Evolutionary conservation across 2,888 invertebrate species (phyloP), one percentile per base, ranked within the genome.

Genomic region (Encarsia formosa): DNA sequence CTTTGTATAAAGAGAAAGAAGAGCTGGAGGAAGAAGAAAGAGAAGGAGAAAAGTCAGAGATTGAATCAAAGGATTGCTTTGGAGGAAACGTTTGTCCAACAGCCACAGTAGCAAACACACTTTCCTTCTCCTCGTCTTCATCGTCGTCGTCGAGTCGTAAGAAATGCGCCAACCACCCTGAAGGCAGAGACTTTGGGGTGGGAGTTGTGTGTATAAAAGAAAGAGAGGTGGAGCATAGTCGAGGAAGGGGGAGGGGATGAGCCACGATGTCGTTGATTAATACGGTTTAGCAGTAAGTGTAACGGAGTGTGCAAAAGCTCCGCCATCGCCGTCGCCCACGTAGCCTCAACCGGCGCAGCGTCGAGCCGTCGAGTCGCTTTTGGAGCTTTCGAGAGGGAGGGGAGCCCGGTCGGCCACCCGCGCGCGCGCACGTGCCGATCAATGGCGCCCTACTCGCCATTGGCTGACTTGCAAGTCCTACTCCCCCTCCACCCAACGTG

Each of bases 241-340:
- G n/a, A 9, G 32, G 13, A 9, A 11, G 1, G 8, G 18, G 34
- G 50, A 22, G 23, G 52, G 52, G 67, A 71, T 73, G 72, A 73
- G 70, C 71, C 71, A 68, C 70, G 72, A 73, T 71, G 73, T 72
- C 72, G 71, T 71, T 73, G 73, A 73, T 73, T 73, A 73, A 73
- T 73, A 73, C 71, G 71, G 73, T 73, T 73, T 73, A 72, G 70
- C 73, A 70, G 73, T 73, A 73, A 73, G 73, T 73, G 73, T 73
- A 73, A 73, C 73, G 72, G 73, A 73, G 73, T 73, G 73, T 73
- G 72, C 68, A 69, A 71, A 71, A 65, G 64, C 63, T 40, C 57
- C 56, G 48, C 48, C 57, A 29, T 55, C 49, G 49, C 52, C 57
- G 43, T 49, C 58, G 46, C 47, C 53, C 41, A 56, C 57, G 39